phyloP scores from a whole-genome alignment of 2,113 vertebrate genomes.

The Ia io region DNA sequence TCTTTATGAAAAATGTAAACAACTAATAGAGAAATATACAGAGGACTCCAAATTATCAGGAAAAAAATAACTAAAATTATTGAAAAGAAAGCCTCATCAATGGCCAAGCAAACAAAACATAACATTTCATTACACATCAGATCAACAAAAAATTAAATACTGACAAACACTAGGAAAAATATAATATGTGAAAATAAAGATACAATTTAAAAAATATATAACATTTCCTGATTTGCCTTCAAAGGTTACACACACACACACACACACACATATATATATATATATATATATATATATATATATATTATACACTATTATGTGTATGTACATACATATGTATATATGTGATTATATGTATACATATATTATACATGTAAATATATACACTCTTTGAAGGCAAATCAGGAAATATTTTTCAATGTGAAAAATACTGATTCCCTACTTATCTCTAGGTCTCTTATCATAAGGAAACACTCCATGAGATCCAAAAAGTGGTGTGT shows the following conservation, averaged over 20 bases:
- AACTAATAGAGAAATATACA: background rate
- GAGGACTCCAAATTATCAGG: background rate
- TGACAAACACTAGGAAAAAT: background rate
- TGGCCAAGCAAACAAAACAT: background rate
- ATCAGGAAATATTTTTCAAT: background rate
- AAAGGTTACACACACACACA: background rate
- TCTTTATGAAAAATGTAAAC: background rate
- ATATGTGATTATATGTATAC: background rate
- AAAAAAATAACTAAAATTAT: background rate
- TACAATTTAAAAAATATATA: background rate
- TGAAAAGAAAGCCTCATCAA: background rate
- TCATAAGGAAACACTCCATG: background rate
- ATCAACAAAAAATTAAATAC: background rate
- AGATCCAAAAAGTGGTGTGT: background rate
- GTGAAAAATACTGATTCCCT: background rate
- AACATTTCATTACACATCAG: background rate
- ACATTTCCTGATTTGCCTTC: background rate
- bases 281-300: no score
- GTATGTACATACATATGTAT: background rate
- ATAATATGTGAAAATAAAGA: background rate
- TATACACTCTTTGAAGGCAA: background rate
- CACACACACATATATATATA: no score
- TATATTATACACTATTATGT: background rate
- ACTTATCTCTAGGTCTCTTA: background rate
- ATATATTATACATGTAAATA: background rate